Conservation (phyloP, 2,113 vertebrate species). For the Pyxicephalus adspersus region DNA sequence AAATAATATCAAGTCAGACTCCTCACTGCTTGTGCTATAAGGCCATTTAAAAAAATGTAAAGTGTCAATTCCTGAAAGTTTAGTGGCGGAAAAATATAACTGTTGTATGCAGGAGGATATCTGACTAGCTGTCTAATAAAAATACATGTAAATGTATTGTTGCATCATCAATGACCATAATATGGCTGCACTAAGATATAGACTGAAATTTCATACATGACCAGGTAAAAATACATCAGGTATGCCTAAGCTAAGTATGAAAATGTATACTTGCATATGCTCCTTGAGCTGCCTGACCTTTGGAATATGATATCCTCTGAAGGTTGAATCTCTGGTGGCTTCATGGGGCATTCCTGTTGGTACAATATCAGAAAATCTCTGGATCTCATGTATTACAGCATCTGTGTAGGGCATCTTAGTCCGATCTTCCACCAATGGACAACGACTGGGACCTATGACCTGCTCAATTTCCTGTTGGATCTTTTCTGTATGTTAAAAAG, state of each 20-base stretch:
- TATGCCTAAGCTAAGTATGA: not conserved
- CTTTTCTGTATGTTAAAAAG: slow-evolving; percentile 29
- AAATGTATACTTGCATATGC: not conserved
- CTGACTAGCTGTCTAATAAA: too few relatives aligned
- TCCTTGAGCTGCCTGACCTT: slow-evolving; percentile 50
- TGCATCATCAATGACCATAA: too few relatives aligned
- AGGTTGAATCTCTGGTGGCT: slow-evolving; percentile 58
- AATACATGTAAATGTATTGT: too few relatives aligned
- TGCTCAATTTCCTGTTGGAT: slow-evolving; percentile 59
- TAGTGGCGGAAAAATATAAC: too few relatives aligned
- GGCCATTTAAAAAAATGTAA: too few relatives aligned
- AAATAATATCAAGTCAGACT: too few relatives aligned
- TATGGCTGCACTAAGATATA: too few relatives aligned
- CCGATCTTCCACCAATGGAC: slow-evolving; percentile 57
- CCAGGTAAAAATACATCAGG: too few relatives aligned
- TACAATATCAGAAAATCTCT: slow-evolving; percentile 50
- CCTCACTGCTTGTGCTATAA: too few relatives aligned
- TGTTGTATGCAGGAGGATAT: too few relatives aligned
- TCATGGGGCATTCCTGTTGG: slow-evolving; percentile 42
- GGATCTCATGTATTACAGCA: slow-evolving; percentile 43
- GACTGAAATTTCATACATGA: too few relatives aligned
- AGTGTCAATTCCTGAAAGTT: too few relatives aligned
- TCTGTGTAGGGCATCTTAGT: slow-evolving; percentile 63
- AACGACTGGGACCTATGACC: slow-evolving; percentile 58
- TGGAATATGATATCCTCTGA: slow-evolving; percentile 58